Percentiles rank a stretch among this genome's conserved stretches.
phyloP scores from a whole-genome alignment of 2,888 invertebrate genomes.

The Lumbricus terrestris region DNA sequence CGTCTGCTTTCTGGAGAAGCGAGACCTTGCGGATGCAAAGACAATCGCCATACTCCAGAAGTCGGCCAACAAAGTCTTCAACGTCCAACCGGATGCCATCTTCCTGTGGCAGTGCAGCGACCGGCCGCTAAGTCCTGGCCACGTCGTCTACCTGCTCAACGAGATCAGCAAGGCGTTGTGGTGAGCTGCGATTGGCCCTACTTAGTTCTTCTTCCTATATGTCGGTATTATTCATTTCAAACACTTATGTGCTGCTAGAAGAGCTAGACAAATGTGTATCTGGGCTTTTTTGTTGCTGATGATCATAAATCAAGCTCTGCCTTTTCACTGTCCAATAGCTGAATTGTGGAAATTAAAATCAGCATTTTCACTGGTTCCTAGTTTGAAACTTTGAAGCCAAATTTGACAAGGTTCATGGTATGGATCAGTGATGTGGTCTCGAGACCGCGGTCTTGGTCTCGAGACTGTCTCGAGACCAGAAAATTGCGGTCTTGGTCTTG shows the following conservation, averaged over 20 bases:
- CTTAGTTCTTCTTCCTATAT: not conserved
- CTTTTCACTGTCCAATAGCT: not conserved
- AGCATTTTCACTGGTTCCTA: too few species aligned
- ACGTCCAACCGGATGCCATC: slow-evolving; percentile 5
- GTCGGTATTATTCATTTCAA: too few species aligned
- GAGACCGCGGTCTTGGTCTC: too few species aligned
- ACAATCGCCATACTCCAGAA: slow-evolving; percentile 14
- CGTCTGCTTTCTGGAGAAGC: slow-evolving; percentile 16
- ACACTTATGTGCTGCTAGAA: too few species aligned
- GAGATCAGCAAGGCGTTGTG: slow-evolving; percentile 23
- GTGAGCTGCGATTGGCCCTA: not conserved
- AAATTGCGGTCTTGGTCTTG: too few species aligned
- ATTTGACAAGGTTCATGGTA: too few species aligned
- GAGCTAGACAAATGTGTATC: not conserved
- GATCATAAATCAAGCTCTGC: not conserved
- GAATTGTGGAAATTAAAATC: too few species aligned
- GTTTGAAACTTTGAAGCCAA: too few species aligned
- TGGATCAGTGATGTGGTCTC: too few species aligned
- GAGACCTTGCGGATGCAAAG: not conserved
- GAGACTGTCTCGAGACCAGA: too few species aligned
- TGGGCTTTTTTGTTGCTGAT: not conserved
- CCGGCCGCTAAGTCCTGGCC: slow-evolving; percentile 7
- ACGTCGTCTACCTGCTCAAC: slow-evolving; percentile 18
- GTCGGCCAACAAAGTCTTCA: slow-evolving; percentile 14
- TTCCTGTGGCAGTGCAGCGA: slow-evolving; percentile 28